Evolutionary conservation across 1,140 invertebrate genomes (phyloP), one percentile per base, ranked within the genome.

Genomic region (Eulimnadia texana): DNA sequence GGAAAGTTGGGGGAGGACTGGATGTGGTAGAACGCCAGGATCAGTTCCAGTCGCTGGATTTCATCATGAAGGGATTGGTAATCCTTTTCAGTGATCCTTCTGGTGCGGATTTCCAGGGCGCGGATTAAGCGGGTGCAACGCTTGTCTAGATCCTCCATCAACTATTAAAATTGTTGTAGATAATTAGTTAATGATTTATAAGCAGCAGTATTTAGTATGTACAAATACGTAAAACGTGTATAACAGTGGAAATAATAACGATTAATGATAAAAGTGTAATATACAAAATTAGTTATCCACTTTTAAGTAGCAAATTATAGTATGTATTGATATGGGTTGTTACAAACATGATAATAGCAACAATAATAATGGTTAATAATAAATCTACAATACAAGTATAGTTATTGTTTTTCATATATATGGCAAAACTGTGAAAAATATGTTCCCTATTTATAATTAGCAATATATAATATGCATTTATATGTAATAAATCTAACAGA

Each of bases 1-100:
- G 27, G n/a, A 6, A 47, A 25, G 2, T 22, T 19, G 56, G 22
- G 54, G 20, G 23, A 24, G 55, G 54, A 47, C 22, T 63, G n/a
- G 27, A 58, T 28, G n/a, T 29, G 29, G 42, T 51, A 47, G 23
- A 51, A 55, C 22, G 50, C 54, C 10, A 61, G 24, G 28, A 60
- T 6, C 63, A 56, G 24, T 53, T 64, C 19, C 47, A 50, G 50
- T 19, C 64, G 29, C 50, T 25, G 19, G 10, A 60, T 20, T 23
- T 55, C 49, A 50, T 22, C 33, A 55, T 27, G 16, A n/a, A 55
- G 53, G 22, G 29, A 52, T 13, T 13, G 29, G 33, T 61, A 29
- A 13, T 54, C 60, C 11, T 52, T 3, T 2, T 9, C 11, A 16
- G 11, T 2, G 33, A 57, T 11, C 55, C n/a, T 33, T 33, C 24